Conservation (phyloP, 2,888 invertebrate genomes). For the Troides oblongomaculatus region DNA sequence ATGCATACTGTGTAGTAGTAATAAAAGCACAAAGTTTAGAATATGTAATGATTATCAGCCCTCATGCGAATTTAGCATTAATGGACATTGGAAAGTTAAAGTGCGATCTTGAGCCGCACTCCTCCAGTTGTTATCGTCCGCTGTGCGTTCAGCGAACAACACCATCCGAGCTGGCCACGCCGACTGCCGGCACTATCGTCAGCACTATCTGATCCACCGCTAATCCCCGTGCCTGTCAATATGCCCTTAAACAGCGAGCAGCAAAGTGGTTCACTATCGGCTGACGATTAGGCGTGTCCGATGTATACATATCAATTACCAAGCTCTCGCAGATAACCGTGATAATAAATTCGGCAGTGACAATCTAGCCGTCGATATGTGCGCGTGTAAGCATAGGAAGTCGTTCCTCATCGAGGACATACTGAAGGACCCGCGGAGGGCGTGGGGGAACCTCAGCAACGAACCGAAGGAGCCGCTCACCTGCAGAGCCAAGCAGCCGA, state of each 20-base stretch:
- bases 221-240: conserved; percentile 39
- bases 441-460: conserved; percentile 52
- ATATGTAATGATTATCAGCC: too few species aligned
- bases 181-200: conserved; percentile 11
- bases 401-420: conserved; percentile 72
- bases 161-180: background rate
- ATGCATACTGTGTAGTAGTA: too few species aligned
- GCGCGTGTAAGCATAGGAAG: conserved; percentile 70
- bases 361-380: conserved; percentile 58
- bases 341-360: conserved; percentile 71
- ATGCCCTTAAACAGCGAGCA: conserved; percentile 38
- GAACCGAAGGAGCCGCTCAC: conserved; percentile 52
- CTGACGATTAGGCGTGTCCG: conserved; percentile 64
- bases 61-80: too few species aligned
- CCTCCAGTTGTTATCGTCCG: too few species aligned
- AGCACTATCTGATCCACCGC: conserved; percentile 25
- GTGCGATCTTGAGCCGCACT: too few species aligned
- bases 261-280: conserved; percentile 27
- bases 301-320: conserved; percentile 77
- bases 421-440: conserved; percentile 56
- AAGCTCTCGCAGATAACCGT: conserved; percentile 55
- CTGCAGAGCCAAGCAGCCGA: conserved; percentile 37
- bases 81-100: too few species aligned
- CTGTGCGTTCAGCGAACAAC: background rate
- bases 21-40: too few species aligned